These are phyloP conservation scores for Heliconius nattereri DNA, from an alignment of 1,140 invertebrate species.

Conservation along the genomic window DNA sequence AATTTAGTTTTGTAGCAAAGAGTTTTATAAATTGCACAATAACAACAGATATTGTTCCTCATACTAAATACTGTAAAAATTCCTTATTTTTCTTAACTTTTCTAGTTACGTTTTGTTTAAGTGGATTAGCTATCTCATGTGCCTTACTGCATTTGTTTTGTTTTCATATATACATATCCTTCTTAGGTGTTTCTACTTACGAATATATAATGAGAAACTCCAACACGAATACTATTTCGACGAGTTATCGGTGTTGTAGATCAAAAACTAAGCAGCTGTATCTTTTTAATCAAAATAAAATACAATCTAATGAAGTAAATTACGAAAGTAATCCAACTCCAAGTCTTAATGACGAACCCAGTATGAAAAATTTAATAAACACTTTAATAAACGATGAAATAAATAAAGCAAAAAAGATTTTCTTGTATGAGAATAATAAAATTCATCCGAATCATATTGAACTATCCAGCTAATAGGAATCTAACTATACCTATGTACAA, in stretches of 20 bases:
- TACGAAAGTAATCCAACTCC: conserved; percentile 1
- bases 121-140: conserved; percentile 88
- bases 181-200: conserved; percentile 93
- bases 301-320: conserved; percentile 32
- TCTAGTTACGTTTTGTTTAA: conserved; percentile 84
- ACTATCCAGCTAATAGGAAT: not conserved
- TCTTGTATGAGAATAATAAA: conserved; percentile 64
- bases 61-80: conserved; percentile 60
- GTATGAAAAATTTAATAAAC: conserved; percentile 56
- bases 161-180: conserved; percentile 94
- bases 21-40: conserved; percentile 60
- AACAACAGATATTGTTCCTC: conserved; percentile 39
- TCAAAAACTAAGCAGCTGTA: conserved; percentile 34
- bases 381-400: conserved; percentile 64
- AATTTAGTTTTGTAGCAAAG: conserved; percentile 78
- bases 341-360: conserved; percentile 37
- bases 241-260: not conserved
- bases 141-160: conserved; percentile 93
- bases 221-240: not conserved
- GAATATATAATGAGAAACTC: conserved; percentile 86
- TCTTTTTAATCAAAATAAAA: conserved; percentile 28
- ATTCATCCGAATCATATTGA: conserved; percentile 58
- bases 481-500: not conserved
- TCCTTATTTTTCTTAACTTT: conserved; percentile 83
- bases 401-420: conserved; percentile 58